These are phyloP conservation scores for Macrocentrus cingulum DNA, from an alignment of 1,140 invertebrate species.

Conservation along the genomic window DNA sequence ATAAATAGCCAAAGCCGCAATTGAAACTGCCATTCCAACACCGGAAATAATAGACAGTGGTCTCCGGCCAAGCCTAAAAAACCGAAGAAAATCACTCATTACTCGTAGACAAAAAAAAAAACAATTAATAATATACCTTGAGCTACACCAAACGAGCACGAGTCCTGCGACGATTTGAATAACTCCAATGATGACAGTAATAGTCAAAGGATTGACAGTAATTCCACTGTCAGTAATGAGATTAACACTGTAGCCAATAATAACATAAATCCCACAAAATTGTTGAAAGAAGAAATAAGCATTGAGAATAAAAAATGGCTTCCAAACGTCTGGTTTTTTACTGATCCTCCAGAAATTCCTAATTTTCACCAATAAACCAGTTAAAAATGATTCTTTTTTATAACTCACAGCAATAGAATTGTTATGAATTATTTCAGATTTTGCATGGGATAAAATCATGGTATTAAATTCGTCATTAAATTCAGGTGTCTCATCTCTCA, in stretches of 20 bases:
- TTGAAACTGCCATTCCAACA: constrained; percentile 59
- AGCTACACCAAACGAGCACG: constrained; percentile 46
- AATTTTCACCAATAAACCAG: constrained; percentile 49
- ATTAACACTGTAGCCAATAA: constrained; percentile 71
- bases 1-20: constrained; percentile 55
- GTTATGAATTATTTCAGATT: background rate
- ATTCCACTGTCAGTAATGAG: constrained; percentile 60
- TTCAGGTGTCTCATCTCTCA: constrained; percentile 58
- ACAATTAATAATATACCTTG: constrained; percentile 22
- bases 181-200: constrained; percentile 56
- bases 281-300: constrained; percentile 72
- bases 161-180: constrained; percentile 57
- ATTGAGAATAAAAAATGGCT: constrained; percentile 67
- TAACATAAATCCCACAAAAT: constrained; percentile 70
- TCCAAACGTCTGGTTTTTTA: constrained; percentile 58
- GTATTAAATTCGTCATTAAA: constrained; percentile 75
- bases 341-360: constrained; percentile 32
- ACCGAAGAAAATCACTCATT: constrained; percentile 14
- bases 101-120: constrained; percentile 7
- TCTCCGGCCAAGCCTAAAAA: constrained; percentile 59
- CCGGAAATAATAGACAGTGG: constrained; percentile 60
- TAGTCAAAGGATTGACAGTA: constrained; percentile 58
- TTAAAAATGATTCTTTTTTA: constrained; percentile 28
- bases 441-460: constrained; percentile 68
- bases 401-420: background rate